Conservation (phyloP, 2,888 invertebrate genomes). For the Ectemnius continuus region DNA sequence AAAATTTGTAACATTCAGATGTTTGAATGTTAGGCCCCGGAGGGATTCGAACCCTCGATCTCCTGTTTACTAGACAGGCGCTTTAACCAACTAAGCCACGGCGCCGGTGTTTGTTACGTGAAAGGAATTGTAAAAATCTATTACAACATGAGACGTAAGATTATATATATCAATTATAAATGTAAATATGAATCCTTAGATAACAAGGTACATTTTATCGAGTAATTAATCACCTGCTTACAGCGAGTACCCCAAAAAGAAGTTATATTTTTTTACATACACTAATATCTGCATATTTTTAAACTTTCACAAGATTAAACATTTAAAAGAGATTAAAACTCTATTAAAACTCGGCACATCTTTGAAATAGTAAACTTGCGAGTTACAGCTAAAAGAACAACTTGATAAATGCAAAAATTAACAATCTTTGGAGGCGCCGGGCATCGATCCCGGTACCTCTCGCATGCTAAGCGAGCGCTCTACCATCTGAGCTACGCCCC, state of each 20-base stretch:
- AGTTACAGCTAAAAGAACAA: neutral
- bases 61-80: conserved; percentile 86
- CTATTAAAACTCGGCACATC: neutral
- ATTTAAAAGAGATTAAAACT: too few relatives aligned
- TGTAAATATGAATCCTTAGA: too few relatives aligned
- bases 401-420: conserved; percentile 1
- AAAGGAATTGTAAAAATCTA: too few relatives aligned
- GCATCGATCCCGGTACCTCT: conserved; percentile 76
- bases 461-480: conserved; percentile 77
- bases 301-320: too few relatives aligned
- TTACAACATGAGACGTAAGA: too few relatives aligned
- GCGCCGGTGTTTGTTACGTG: conserved; percentile 77
- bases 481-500: conserved; percentile 77
- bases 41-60: conserved; percentile 84
- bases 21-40: conserved; percentile 78
- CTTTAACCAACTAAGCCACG: conserved; percentile 90
- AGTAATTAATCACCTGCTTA: too few relatives aligned
- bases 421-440: conserved; percentile 70
- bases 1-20: too few relatives aligned
- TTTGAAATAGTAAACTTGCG: neutral
- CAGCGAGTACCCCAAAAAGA: too few relatives aligned
- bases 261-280: too few relatives aligned
- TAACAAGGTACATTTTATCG: too few relatives aligned
- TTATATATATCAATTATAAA: too few relatives aligned
- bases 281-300: too few relatives aligned